A percentile compares a stretch with the other conserved stretches of the same genome.
Conservation (phyloP, 2,888 invertebrate species). For the Limnephilus marmoratus region DNA sequence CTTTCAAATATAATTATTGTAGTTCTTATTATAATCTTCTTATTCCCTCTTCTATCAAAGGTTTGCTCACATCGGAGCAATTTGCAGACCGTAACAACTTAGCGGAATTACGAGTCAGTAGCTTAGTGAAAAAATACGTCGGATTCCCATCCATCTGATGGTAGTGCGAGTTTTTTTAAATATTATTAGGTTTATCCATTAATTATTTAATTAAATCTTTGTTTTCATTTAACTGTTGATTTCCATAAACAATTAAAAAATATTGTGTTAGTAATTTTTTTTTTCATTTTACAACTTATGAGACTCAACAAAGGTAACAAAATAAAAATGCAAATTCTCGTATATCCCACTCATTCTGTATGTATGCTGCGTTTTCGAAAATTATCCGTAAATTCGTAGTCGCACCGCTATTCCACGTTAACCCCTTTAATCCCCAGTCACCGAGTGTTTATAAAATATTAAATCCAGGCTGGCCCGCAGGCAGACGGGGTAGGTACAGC, state of each 20-base stretch:
- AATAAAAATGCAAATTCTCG: not conserved
- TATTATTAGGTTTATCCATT: too few species aligned
- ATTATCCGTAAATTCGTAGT: conserved; percentile 8
- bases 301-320: not conserved
- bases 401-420: conserved; percentile 12
- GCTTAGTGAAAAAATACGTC: too few species aligned
- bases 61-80: too few species aligned
- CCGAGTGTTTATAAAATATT: conserved; percentile 53
- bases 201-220: too few species aligned
- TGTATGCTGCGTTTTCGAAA: conserved; percentile 25
- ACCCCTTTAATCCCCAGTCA: conserved; percentile 34
- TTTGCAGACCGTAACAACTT: too few species aligned
- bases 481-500: not conserved
- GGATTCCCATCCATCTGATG: too few species aligned
- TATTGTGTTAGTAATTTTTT: not conserved
- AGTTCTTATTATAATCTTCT: too few species aligned
- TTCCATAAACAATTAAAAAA: not conserved
- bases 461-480: conserved; percentile 41
- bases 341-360: not conserved
- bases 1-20: too few species aligned
- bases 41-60: too few species aligned
- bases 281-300: not conserved
- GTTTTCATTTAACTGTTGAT: not conserved
- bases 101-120: too few species aligned
- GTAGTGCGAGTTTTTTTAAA: too few species aligned